Percentiles rank a stretch among this genome's conserved stretches.
phyloP scores from a whole-genome alignment of 2,797 vertebrate genomes.

The Sylvia borin region DNA sequence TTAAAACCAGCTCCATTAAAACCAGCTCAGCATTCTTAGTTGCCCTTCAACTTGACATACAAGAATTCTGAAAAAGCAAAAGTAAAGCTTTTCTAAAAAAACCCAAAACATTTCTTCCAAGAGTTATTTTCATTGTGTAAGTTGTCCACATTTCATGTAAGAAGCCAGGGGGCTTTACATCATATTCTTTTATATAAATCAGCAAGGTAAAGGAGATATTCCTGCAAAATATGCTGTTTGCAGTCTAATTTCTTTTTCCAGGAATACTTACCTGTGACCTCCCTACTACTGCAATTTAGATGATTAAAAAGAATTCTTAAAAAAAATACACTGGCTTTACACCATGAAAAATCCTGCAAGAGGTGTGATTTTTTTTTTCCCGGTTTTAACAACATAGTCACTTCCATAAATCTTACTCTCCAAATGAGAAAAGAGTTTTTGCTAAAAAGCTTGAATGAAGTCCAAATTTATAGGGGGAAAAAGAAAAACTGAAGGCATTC shows the following conservation, averaged over 20 bases:
- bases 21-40: background rate
- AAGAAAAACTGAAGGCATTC: background rate
- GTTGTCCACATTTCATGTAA: background rate
- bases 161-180: background rate
- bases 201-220: background rate
- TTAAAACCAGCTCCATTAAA: background rate
- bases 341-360: background rate
- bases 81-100: background rate
- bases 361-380: background rate
- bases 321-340: background rate
- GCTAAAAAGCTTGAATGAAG: background rate
- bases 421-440: background rate
- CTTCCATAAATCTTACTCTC: background rate
- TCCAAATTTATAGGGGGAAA: background rate
- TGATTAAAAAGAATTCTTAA: background rate
- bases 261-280: background rate
- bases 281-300: background rate
- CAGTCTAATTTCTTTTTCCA: background rate
- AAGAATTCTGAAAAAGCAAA: background rate
- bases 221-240: background rate
- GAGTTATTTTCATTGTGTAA: background rate
- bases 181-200: background rate
- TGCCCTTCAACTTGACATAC: background rate
- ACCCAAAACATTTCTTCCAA: rapidly evolving
- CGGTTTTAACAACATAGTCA: background rate